phyloP scores from a whole-genome alignment of 2,113 vertebrate genomes.

The Thomomys bottae region DNA sequence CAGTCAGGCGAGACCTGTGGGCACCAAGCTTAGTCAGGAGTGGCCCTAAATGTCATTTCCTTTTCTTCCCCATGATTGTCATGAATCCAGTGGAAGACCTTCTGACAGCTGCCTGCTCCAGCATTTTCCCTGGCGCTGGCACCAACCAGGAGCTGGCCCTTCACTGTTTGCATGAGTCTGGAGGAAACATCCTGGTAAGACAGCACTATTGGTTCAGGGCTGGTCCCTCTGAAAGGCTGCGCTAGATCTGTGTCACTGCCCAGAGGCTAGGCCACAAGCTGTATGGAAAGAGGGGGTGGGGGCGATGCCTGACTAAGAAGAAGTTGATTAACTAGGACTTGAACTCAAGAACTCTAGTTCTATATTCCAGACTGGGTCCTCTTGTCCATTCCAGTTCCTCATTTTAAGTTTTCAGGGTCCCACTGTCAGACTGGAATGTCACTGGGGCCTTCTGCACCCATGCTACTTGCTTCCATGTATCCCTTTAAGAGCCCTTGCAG shows the following conservation, averaged over 20 bases:
- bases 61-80: neutral
- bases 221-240: neutral
- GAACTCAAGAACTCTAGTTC: neutral
- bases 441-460: neutral
- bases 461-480: neutral
- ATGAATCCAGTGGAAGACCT: slow-evolving; percentile 91
- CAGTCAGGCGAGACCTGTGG: neutral
- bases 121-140: slow-evolving; percentile 93
- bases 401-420: neutral
- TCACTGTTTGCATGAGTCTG: slow-evolving; percentile 94
- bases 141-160: slow-evolving; percentile 97
- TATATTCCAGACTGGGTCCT: neutral
- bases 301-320: too few relatives aligned
- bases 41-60: neutral
- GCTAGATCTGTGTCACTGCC: neutral
- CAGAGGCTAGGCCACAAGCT: neutral
- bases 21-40: too few relatives aligned
- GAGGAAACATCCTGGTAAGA: slow-evolving; percentile 96
- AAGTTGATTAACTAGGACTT: neutral
- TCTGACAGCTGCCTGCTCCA: slow-evolving; percentile 96
- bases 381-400: neutral
- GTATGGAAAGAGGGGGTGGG: too few relatives aligned
- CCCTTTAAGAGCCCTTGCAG: neutral
- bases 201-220: neutral
- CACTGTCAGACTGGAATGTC: neutral